phyloP scores from a whole-genome alignment of 2,797 vertebrate genomes.

The Tenualosa ilisha region DNA sequence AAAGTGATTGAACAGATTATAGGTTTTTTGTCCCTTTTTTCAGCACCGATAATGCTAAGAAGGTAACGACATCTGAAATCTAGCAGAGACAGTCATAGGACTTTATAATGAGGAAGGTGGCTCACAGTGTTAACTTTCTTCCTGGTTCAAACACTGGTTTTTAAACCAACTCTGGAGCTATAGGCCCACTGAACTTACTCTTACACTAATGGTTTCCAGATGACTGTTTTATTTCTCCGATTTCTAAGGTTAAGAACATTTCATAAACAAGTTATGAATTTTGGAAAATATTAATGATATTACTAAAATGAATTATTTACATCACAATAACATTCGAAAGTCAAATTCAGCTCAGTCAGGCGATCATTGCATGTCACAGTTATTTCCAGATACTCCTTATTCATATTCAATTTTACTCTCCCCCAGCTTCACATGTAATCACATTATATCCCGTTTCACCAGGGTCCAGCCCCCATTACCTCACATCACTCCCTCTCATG shows the following conservation, averaged over 20 bases:
- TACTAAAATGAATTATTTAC: neutral
- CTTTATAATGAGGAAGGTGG: slow-evolving; percentile 12
- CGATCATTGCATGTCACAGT: neutral
- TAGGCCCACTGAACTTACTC: neutral
- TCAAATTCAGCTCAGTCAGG: neutral
- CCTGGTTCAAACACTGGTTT: neutral
- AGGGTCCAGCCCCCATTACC: neutral
- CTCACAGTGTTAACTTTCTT: slow-evolving; percentile 4
- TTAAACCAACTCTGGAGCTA: neutral
- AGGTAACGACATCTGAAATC: slow-evolving; percentile 5
- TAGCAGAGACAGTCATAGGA: neutral
- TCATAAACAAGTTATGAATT: neutral
- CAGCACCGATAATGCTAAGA: slow-evolving; percentile 2
- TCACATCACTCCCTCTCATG: neutral
- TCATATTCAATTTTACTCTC: neutral
- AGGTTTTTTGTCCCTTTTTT: slow-evolving; percentile 18
- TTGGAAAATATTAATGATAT: neutral
- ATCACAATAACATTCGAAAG: neutral
- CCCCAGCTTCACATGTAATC: too few relatives aligned
- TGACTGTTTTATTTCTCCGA: neutral
- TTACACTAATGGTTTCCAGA: neutral
- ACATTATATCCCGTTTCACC: neutral
- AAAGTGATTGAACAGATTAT: slow-evolving; percentile 21
- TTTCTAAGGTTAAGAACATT: neutral
- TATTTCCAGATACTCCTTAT: neutral